Evolutionary conservation across 1,140 invertebrate genomes (phyloP), one percentile per base, ranked within the genome.

Genomic region (Lasaia peninsularis): DNA sequence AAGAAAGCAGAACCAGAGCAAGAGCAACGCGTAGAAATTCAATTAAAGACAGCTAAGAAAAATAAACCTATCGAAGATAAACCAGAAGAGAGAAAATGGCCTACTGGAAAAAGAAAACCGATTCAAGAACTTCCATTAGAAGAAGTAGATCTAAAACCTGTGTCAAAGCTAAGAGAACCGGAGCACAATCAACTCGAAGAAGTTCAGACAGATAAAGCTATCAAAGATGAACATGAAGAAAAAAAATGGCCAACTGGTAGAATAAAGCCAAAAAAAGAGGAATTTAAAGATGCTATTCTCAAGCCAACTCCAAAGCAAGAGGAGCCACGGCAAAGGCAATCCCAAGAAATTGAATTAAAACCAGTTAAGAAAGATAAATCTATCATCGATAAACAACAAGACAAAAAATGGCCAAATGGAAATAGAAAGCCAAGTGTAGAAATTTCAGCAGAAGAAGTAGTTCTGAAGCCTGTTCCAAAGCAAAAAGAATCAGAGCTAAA

Each of bases 21-120:
- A 53, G 71, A 71, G 57, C 57, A 71, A 35, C 40, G 64, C 52
- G 75, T 89, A 56, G 71, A 85, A 44, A 71, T 70, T 56, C 35
- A 52, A 32, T 51, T 90, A 4, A 87, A 91, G 63, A 75, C 89
- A 18, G 48, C 49, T 33, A 31, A 65, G 21, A 62, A 58, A 40
- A 20, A 14, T 21, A 40, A 35, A 40, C 32, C 35, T 16, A 35
- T 59, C 31, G 62, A 72, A 53, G 51, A 71, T 62, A 63, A 56
- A 52, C 58, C 56, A 11, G 63, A 67, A 62, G 65, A 58, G 10
- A 2, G 2, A 34, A 52, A 34, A 11, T 18, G 54, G 71, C 52
- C 44, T 2, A 52, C 11, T 20, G 58, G 58, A 11, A 71, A 52
- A 48, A 63, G 52, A n/a, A 52, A 28, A 8, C 63, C 59, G 9